Evolutionary conservation across 2,113 vertebrate genomes (phyloP).

Genomic region (Erpornis zantholeuca): DNA sequence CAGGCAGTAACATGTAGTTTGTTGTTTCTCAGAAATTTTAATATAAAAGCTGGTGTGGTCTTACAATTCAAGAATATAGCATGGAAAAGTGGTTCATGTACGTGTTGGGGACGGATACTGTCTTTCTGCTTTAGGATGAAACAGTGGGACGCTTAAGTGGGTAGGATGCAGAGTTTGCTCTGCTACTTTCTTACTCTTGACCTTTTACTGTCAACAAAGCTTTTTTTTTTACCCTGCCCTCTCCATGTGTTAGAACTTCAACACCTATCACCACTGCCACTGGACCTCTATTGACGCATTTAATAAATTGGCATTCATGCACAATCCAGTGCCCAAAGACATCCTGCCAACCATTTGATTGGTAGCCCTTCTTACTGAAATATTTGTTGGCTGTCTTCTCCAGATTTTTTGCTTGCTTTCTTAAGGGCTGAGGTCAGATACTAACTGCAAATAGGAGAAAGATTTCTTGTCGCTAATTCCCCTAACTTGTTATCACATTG

Average conservation of each 20-base stretch:
- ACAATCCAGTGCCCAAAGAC: not conserved
- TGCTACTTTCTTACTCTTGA: not conserved
- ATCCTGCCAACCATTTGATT: not conserved
- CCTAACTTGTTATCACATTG: not conserved
- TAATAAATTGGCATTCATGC: not conserved
- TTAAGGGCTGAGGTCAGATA: not conserved
- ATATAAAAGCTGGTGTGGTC: not conserved
- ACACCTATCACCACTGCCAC: not conserved
- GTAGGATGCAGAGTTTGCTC: not conserved
- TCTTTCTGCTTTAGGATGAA: not conserved
- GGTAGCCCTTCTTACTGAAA: not conserved
- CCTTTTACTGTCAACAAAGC: not conserved
- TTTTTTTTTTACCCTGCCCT: not conserved
- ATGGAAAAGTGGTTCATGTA: fast-evolving
- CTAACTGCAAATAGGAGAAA: not conserved
- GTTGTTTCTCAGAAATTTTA: not conserved
- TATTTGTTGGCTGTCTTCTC: not conserved
- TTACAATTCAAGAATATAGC: not conserved
- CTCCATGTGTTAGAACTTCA: not conserved
- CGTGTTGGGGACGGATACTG: not conserved
- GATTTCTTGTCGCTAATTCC: not conserved
- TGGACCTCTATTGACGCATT: not conserved
- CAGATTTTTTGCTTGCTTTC: not conserved
- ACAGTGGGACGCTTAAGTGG: not conserved
- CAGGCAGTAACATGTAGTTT: not conserved